These are phyloP conservation scores for Torymus auratus DNA, from an alignment of 2,888 invertebrate species.

Conservation along the genomic window DNA sequence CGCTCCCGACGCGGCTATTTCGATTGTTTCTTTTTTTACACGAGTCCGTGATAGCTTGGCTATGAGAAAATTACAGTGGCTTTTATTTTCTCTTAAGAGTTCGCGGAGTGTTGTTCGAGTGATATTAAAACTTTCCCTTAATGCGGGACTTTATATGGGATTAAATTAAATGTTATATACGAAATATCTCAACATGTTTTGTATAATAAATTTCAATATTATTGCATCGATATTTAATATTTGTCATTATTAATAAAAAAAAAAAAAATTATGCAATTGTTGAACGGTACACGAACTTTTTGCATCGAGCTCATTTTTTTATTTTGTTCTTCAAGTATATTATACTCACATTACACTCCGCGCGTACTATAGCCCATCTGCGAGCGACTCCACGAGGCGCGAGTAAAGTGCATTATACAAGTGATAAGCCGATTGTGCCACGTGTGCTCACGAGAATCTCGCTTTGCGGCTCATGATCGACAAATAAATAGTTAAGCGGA, in stretches of 20 bases:
- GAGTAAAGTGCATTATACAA: conserved; percentile 10
- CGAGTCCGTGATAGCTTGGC: conserved; percentile 4
- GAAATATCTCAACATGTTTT: too few species aligned
- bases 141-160: background rate
- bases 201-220: too few species aligned
- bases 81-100: background rate
- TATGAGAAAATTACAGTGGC: conserved; percentile 25
- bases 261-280: too few species aligned
- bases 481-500: conserved; percentile 48
- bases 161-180: too few species aligned
- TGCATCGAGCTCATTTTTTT: too few species aligned
- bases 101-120: conserved; percentile 10
- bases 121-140: background rate
- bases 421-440: too few species aligned
- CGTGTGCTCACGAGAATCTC: background rate
- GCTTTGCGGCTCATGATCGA: background rate
- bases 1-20: background rate
- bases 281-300: too few species aligned
- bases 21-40: conserved; percentile 5
- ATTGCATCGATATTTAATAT: too few species aligned
- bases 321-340: too few species aligned
- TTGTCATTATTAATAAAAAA: too few species aligned
- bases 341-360: too few species aligned
- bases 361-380: background rate
- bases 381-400: conserved; percentile 11